These are phyloP conservation scores for Malthinus flaveolus DNA, from an alignment of 2,888 invertebrate species.

Conservation along the genomic window DNA sequence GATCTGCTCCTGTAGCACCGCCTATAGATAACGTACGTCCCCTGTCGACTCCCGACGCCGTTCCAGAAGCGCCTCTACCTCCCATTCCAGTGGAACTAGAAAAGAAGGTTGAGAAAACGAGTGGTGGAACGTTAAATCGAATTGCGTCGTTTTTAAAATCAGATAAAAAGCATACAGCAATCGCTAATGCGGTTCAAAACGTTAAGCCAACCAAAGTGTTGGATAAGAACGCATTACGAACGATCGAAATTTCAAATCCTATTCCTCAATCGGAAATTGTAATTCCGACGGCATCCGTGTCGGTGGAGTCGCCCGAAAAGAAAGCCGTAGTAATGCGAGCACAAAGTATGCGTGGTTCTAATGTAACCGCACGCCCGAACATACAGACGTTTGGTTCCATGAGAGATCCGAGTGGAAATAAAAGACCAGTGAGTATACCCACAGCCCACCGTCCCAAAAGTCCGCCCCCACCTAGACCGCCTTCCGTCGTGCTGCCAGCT, in stretches of 20 bases:
- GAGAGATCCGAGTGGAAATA: conserved; percentile 68
- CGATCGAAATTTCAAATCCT: conserved; percentile 81
- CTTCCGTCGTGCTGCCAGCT: conserved; percentile 43
- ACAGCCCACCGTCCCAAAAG: conserved; percentile 70
- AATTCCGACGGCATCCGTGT: conserved; percentile 61
- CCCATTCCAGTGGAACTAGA: conserved; percentile 48
- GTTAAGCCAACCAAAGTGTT: conserved; percentile 65
- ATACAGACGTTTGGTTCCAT: conserved; percentile 83
- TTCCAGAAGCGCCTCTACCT: conserved; percentile 10
- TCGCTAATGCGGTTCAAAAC: conserved; percentile 44
- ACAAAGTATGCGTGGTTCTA: conserved; percentile 76
- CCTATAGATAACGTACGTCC: conserved; percentile 55
- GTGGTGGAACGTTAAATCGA: conserved; percentile 65
- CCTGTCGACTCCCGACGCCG: conserved; percentile 54
- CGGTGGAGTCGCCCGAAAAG: conserved; percentile 62
- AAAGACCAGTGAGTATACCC: conserved; percentile 76
- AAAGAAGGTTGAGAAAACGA: conserved; percentile 60
- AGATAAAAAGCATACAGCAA: conserved; percentile 43
- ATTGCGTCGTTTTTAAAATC: conserved; percentile 77
- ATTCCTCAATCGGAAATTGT: conserved; percentile 73
- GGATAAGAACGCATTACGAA: conserved; percentile 73
- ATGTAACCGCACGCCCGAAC: conserved; percentile 55
- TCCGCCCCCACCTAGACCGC: conserved; percentile 75
- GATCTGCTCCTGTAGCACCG: conserved; percentile 61
- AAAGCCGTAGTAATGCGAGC: conserved; percentile 72